Evolutionary conservation across 2,113 vertebrate species (phyloP).

Genomic region (Chauna torquata): DNA sequence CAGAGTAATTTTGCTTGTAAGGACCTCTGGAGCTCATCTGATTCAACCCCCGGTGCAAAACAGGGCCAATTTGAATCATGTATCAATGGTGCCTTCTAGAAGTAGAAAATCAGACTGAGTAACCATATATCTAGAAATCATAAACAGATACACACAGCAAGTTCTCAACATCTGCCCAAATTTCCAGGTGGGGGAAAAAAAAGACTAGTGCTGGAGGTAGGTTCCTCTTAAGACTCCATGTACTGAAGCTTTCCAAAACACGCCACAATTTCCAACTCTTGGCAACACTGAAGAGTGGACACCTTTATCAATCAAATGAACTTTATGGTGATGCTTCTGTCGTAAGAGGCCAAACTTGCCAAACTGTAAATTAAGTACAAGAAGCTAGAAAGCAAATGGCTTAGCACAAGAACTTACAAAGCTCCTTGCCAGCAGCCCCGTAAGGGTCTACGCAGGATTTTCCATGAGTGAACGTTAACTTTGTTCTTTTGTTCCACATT

Average conservation of each 20-base stretch:
- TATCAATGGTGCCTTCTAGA: background rate
- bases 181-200: background rate
- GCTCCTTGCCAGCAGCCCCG: background rate
- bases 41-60: background rate
- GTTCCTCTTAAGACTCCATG: background rate
- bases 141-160: background rate
- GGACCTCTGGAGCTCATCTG: background rate
- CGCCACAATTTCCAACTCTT: background rate
- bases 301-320: background rate
- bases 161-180: background rate
- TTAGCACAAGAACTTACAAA: background rate
- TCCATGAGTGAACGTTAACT: background rate
- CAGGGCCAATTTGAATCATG: background rate
- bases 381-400: background rate
- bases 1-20: background rate
- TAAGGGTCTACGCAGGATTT: background rate
- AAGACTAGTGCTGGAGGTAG: background rate
- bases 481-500: background rate
- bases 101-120: background rate
- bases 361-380: background rate
- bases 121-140: background rate
- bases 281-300: background rate
- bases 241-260: background rate
- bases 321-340: background rate
- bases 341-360: background rate